These are phyloP conservation scores for Orientallactaga sibirica DNA, from an alignment of 2,797 vertebrate species.

Conservation along the genomic window DNA sequence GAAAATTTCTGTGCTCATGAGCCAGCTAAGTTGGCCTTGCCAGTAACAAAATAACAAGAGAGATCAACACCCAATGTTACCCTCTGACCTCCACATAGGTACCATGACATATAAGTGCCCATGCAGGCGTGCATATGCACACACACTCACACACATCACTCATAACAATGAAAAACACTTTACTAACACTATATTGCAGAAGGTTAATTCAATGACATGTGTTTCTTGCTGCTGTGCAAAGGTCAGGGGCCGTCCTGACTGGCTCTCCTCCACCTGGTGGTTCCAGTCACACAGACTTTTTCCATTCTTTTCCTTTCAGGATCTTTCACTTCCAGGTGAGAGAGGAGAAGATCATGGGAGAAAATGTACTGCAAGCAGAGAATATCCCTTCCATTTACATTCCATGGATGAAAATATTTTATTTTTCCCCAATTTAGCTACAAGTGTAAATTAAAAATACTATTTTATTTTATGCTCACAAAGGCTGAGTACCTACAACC, in stretches of 20 bases:
- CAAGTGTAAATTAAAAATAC: neutral
- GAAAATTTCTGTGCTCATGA: too few species aligned
- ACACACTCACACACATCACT: too few species aligned
- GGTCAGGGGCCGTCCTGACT: neutral
- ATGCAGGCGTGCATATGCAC: too few species aligned
- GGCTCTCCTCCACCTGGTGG: neutral
- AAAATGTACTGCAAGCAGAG: neutral
- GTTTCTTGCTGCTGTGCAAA: neutral
- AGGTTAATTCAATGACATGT: neutral
- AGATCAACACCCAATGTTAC: too few species aligned
- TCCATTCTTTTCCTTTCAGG: neutral
- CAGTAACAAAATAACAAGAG: too few species aligned
- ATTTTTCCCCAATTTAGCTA: neutral
- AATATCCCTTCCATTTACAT: neutral
- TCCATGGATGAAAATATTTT: neutral
- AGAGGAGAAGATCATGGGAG: neutral
- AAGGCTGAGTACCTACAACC: neutral
- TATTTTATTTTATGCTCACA: neutral
- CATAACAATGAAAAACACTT: neutral
- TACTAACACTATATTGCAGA: neutral
- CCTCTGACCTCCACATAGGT: too few species aligned
- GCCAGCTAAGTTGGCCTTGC: too few species aligned
- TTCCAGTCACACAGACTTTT: neutral
- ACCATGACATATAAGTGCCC: too few species aligned
- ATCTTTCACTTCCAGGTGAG: neutral